Percentiles rank a stretch among this genome's conserved stretches.
Conservation (phyloP, 2,797 vertebrate genomes). For the Ctenopoma kingsleyae region DNA sequence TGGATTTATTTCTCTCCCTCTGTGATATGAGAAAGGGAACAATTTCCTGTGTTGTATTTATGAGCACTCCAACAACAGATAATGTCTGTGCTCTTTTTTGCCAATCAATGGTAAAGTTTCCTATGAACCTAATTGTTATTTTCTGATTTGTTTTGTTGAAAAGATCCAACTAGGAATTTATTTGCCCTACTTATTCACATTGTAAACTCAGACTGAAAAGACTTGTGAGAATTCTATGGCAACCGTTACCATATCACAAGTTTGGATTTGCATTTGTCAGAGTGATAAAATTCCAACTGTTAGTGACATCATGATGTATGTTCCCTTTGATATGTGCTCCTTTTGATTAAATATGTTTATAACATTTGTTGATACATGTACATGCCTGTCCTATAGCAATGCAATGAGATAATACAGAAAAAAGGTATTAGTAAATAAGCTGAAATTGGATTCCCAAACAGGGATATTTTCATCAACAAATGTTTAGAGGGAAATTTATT, state of each 20-base stretch:
- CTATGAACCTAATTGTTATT: slow-evolving; percentile 13
- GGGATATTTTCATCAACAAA: slow-evolving; percentile 35
- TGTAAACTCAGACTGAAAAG: slow-evolving; percentile 29
- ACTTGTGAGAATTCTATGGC: slow-evolving; percentile 20
- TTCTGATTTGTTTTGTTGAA: slow-evolving; percentile 17
- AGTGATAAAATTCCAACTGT: slow-evolving; percentile 37
- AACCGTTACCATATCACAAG: slow-evolving; percentile 30
- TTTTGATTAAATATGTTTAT: slow-evolving; percentile 78
- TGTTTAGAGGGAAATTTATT: slow-evolving; percentile 54
- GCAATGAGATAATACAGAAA: slow-evolving; percentile 13
- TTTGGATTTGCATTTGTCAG: slow-evolving; percentile 46
- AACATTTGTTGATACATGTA: slow-evolving; percentile 29
- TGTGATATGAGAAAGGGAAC: slow-evolving; percentile 9
- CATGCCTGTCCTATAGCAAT: slow-evolving; percentile 26
- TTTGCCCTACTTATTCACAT: slow-evolving; percentile 21
- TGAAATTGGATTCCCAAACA: slow-evolving; percentile 53
- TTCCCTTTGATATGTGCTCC: slow-evolving; percentile 69
- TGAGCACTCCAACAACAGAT: slow-evolving; percentile 13
- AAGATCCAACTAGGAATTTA: slow-evolving; percentile 13
- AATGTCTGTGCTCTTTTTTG: background rate
- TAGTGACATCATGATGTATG: slow-evolving; percentile 51
- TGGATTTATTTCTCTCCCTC: slow-evolving; percentile 26
- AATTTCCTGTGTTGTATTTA: slow-evolving; percentile 24
- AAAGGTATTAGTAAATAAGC: slow-evolving; percentile 42
- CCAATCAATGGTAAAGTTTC: slow-evolving; percentile 9